A percentile compares a stretch with the other conserved stretches of the same genome.
Evolutionary conservation across 2,888 invertebrate genomes (phyloP).

Genomic region (Panzeria rudis): DNA sequence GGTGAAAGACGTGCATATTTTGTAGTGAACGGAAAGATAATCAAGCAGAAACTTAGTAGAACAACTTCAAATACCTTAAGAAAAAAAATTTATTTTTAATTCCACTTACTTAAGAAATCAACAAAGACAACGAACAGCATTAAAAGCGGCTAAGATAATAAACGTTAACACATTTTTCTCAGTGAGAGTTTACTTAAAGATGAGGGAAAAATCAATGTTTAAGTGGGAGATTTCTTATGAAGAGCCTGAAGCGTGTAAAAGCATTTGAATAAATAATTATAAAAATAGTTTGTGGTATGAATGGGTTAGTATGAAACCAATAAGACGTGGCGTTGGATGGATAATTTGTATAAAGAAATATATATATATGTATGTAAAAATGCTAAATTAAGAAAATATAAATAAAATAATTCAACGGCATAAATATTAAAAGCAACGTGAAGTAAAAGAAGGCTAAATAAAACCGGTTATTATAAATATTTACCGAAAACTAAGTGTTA

Average conservation of each 20-base stretch:
- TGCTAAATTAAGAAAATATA: slow-evolving; percentile 14
- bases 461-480: slow-evolving; percentile 23
- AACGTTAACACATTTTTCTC: slow-evolving; percentile 14
- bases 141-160: slow-evolving; percentile 26
- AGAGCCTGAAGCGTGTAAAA: slow-evolving; percentile 29
- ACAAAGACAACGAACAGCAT: background rate
- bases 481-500: background rate
- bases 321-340: slow-evolving; percentile 71
- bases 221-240: slow-evolving; percentile 31
- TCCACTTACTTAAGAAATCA: slow-evolving; percentile 7
- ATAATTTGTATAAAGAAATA: slow-evolving; percentile 9
- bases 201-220: slow-evolving; percentile 49
- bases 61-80: slow-evolving; percentile 29
- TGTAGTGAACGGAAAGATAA: background rate
- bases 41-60: slow-evolving; percentile 2
- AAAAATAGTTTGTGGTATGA: slow-evolving; percentile 48
- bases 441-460: background rate
- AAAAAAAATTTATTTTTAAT: slow-evolving; percentile 15
- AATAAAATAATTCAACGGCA: slow-evolving; percentile 7
- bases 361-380: background rate
- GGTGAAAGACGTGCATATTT: slow-evolving; percentile 37
- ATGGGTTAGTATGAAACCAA: slow-evolving; percentile 60
- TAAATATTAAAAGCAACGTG: background rate
- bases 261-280: slow-evolving; percentile 33
- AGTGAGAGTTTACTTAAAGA: slow-evolving; percentile 43